These are phyloP conservation scores for Drosophila stalkeri DNA, from an alignment of 2,888 invertebrate species.

Conservation along the genomic window DNA sequence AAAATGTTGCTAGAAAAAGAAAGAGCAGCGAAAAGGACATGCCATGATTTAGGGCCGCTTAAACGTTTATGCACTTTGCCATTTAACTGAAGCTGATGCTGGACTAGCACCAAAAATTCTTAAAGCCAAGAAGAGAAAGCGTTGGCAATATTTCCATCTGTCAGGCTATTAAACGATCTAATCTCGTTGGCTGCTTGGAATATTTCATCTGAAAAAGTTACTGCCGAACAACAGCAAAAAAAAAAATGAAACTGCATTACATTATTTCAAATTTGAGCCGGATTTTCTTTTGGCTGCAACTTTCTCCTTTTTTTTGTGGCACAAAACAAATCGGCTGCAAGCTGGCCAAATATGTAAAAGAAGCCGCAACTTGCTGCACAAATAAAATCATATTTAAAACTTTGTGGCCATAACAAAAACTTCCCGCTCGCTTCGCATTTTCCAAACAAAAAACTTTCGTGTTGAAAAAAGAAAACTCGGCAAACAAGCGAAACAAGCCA, in stretches of 20 bases:
- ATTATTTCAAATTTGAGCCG: slow-evolving; percentile 53
- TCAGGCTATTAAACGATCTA: slow-evolving; percentile 29
- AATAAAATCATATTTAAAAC: slow-evolving; percentile 79
- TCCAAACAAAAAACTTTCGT: slow-evolving; percentile 69
- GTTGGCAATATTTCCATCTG: slow-evolving; percentile 24
- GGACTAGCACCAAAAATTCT: slow-evolving; percentile 19
- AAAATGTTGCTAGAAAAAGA: slow-evolving; percentile 52
- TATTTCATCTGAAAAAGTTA: slow-evolving; percentile 26
- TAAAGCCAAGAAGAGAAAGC: slow-evolving; percentile 23
- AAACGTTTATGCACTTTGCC: slow-evolving; percentile 57
- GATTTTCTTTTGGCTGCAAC: slow-evolving; percentile 26
- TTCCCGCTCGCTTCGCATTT: slow-evolving; percentile 46
- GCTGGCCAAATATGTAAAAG: slow-evolving; percentile 65
- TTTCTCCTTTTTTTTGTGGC: slow-evolving; percentile 30
- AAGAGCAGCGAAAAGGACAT: slow-evolving; percentile 41
- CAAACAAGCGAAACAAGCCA: slow-evolving; percentile 46
- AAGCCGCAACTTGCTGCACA: slow-evolving; percentile 60
- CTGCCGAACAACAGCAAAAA: slow-evolving; percentile 7
- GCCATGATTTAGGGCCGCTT: slow-evolving; percentile 67
- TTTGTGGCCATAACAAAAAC: slow-evolving; percentile 53
- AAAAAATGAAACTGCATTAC: slow-evolving; percentile 30
- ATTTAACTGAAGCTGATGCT: slow-evolving; percentile 47
- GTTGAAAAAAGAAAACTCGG: slow-evolving; percentile 53
- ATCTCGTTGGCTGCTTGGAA: slow-evolving; percentile 19
- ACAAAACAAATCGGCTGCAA: slow-evolving; percentile 60